Percentiles rank a stretch among this genome's conserved stretches.
Conservation (phyloP, 37 sponge, comb jelly and placozoan species). For the Amphimedon queenslandica region DNA sequence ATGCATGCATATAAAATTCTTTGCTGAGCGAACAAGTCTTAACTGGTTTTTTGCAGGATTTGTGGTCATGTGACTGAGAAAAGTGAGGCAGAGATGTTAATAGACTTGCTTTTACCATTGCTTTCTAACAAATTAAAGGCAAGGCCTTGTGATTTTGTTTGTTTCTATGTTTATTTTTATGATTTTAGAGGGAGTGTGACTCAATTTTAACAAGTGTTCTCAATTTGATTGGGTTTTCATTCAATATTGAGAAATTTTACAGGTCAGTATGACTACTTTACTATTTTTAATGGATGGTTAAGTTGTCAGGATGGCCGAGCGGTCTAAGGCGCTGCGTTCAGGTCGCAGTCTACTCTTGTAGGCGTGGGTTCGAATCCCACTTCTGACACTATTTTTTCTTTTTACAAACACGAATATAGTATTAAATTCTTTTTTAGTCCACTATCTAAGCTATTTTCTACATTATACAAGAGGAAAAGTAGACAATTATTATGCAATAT, state of each 20-base stretch:
- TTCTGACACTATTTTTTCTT: constrained; percentile 71
- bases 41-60: constrained; percentile 28
- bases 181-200: constrained; percentile 19
- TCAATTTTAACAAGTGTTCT: constrained; percentile 12
- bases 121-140: constrained; percentile 1
- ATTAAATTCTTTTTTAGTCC: constrained; percentile 31
- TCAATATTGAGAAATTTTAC: background rate
- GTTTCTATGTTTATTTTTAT: background rate
- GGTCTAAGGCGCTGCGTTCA: constrained; percentile 98
- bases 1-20: background rate
- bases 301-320: constrained; percentile 92
- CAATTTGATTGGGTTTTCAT: background rate
- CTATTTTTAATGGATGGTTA: background rate
- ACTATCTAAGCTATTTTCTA: constrained; percentile 34
- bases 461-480: constrained; percentile 20
- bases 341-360: constrained; percentile 94
- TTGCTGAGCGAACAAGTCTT: background rate
- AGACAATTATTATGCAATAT: constrained; percentile 52
- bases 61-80: constrained; percentile 38
- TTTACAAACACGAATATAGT: background rate
- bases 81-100: constrained; percentile 4
- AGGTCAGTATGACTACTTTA: background rate
- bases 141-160: too few species aligned
- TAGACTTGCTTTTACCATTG: constrained; percentile 40
- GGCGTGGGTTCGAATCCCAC: constrained; percentile 99